Evolutionary conservation across 2,888 invertebrate species (phyloP), one percentile per base, ranked within the genome.

Genomic region (Ennomos erosarius): DNA sequence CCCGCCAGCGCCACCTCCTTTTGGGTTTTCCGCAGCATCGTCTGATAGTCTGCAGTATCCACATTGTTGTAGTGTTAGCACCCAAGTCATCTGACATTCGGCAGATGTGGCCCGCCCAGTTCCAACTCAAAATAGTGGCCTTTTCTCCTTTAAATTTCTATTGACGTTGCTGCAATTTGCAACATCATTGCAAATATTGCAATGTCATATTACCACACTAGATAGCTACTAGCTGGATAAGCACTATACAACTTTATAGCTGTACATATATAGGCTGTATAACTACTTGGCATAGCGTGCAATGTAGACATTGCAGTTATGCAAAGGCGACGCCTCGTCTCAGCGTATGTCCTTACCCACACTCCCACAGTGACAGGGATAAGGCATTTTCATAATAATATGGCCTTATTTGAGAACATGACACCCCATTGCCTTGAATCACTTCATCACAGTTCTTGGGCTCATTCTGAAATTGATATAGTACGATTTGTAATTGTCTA

Each of bases 261-360:
- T 35, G n/a, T 45, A 38, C 13, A 52, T 47, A 38, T 34, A 52
- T 47, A 52, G 51, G 10, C 42, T 50, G 12, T 43, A 34, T 37
- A 43, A 42, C 38, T 12, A 38, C 49, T 37, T 26, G 48, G 45
- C 36, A n/a, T 34, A 34, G 36, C 52, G 42, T 52, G 47, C 52
- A 34, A 47, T 52, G 56, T 44, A 53, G 37, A 43, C 44, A 52
- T 72, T 71, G 75, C 67, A 64, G 60, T 74, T n/a, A 71, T 16
- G 39, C 48, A 68, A 79, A 74, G 86, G 84, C 85, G 85, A 78
- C 85, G 68, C 55, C 60, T 68, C 75, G 86, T 87, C 85, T 86
- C 79, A 55, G 67, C 76, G 74, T 75, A n/a, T n/a, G 75, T 71
- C 72, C 67, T 69, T 65, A 65, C 62, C 50, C 67, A 67, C 64